Percentiles rank a stretch among this genome's conserved stretches.
Conservation (phyloP, 2,888 invertebrate genomes). For the Nematopogon swammerdamellus region DNA sequence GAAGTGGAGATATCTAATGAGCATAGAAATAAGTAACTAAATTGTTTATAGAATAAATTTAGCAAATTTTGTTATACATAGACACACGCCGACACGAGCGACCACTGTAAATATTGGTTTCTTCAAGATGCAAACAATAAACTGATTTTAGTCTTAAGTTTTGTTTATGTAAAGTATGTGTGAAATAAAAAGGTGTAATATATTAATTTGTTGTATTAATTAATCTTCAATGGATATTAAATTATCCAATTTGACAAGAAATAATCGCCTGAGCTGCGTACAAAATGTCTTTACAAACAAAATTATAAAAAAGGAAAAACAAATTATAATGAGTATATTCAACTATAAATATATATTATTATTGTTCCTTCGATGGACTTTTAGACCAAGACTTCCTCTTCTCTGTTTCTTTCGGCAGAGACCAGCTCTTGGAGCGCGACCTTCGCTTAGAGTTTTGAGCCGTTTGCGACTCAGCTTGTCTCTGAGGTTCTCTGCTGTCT, state of each 20-base stretch:
- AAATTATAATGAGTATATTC: too few relatives aligned
- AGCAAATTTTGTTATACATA: neutral
- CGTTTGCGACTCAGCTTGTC: conserved; percentile 12
- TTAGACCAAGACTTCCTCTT: conserved; percentile 53
- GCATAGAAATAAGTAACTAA: neutral
- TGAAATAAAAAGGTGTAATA: conserved; percentile 53
- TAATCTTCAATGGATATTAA: too few relatives aligned
- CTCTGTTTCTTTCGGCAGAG: conserved; percentile 49
- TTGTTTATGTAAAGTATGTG: conserved; percentile 40
- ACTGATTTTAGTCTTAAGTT: neutral
- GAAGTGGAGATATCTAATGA: neutral
- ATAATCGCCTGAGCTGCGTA: too few relatives aligned
- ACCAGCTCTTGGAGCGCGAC: conserved; percentile 59
- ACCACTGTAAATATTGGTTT: neutral
- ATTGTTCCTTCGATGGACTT: conserved; percentile 22
- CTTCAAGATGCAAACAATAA: neutral
- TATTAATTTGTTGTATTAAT: conserved; percentile 19
- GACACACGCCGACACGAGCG: neutral
- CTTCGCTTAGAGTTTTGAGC: conserved; percentile 15
- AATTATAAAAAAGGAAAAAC: too few relatives aligned
- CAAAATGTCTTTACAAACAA: too few relatives aligned
- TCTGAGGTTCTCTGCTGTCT: conserved; percentile 15
- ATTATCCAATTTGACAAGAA: too few relatives aligned
- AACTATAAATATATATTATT: too few relatives aligned
- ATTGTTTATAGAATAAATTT: neutral